Evolutionary conservation across 2,797 vertebrate genomes (phyloP).

Genomic region (Psittacula derbiana): DNA sequence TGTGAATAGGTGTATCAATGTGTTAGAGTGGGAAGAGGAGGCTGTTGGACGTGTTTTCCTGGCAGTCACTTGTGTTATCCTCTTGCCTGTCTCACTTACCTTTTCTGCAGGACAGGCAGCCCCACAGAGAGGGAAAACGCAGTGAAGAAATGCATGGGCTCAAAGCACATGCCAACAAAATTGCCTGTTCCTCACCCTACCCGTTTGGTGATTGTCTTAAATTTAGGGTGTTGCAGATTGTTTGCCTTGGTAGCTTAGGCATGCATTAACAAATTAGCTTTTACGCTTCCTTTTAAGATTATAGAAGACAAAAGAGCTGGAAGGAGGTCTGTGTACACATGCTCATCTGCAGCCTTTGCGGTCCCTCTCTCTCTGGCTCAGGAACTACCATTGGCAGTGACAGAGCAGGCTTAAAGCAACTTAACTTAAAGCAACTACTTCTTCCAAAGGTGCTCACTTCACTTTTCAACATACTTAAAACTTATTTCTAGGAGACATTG

Average conservation of each 20-base stretch:
- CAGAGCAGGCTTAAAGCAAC: too few relatives aligned
- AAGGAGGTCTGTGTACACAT: background rate
- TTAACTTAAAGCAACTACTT: background rate
- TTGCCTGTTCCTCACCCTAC: background rate
- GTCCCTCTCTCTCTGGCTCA: rapidly evolving
- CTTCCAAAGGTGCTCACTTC: background rate
- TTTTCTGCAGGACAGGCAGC: background rate
- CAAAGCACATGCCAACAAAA: background rate
- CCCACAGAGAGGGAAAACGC: background rate
- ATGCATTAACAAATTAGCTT: background rate
- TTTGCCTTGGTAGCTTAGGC: background rate
- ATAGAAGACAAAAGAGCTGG: background rate
- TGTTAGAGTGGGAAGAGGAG: background rate
- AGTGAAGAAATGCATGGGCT: background rate
- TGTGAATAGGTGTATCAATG: background rate
- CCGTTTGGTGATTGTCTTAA: background rate
- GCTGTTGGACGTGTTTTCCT: background rate
- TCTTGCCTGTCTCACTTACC: background rate
- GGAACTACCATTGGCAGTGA: background rate
- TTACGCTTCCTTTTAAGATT: background rate
- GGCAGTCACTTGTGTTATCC: background rate
- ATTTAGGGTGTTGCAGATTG: background rate
- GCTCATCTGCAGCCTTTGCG: background rate
- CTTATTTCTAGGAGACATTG: background rate
- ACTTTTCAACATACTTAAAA: background rate